phyloP scores from a whole-genome alignment of 2,113 vertebrate species.

The Chitala chitala region DNA sequence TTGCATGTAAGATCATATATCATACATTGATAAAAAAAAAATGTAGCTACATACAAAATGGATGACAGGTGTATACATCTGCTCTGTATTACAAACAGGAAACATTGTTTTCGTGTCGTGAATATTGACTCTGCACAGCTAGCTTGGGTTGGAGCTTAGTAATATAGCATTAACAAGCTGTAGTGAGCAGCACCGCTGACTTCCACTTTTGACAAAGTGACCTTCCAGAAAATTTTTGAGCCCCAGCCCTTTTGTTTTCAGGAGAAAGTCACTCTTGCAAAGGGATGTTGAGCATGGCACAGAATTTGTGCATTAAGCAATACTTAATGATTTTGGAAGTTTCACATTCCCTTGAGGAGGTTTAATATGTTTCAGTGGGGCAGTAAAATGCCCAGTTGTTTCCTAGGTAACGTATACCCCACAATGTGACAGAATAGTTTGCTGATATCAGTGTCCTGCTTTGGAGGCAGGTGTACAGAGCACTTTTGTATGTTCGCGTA shows the following conservation, averaged over 20 bases:
- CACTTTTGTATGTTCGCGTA: constrained; percentile 55
- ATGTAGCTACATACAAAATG: background rate
- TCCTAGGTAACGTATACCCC: background rate
- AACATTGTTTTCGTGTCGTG: background rate
- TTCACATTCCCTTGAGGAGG: background rate
- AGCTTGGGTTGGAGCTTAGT: too few relatives aligned
- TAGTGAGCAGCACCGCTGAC: constrained; percentile 9
- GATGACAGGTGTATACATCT: too few relatives aligned
- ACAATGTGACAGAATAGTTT: constrained; percentile 50
- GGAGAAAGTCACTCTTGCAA: constrained; percentile 4
- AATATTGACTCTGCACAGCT: constrained; percentile 5
- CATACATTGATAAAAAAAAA: too few relatives aligned
- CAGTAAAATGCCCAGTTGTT: background rate
- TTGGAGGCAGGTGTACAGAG: too few relatives aligned
- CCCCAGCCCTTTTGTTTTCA: constrained; percentile 4
- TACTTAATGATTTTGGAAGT: background rate
- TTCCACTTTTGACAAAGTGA: background rate
- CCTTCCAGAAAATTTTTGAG: background rate
- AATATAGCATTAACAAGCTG: too few relatives aligned
- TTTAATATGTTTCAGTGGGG: background rate
- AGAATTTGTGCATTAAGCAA: constrained; percentile 12
- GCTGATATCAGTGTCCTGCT: constrained; percentile 68
- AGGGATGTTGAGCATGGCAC: background rate
- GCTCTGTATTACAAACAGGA: background rate
- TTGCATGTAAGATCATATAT: too few relatives aligned